A percentile compares a stretch with the other conserved stretches of the same genome.
Conservation (phyloP, 2,888 invertebrate species). For the Biston betularia region DNA sequence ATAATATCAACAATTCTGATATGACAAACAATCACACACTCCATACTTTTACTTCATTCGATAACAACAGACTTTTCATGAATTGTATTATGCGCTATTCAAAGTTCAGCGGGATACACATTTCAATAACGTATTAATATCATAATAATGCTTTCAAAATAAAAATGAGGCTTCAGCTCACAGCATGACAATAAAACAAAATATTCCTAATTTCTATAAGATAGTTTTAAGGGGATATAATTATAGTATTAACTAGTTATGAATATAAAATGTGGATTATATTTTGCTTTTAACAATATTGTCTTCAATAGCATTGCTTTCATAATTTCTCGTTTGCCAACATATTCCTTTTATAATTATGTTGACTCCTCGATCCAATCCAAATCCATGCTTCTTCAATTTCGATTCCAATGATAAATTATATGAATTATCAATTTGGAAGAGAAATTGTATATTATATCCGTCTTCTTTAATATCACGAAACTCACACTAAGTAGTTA, state of each 20-base stretch:
- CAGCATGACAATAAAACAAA: conserved; percentile 58
- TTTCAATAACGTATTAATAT: background rate
- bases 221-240: conserved; percentile 56
- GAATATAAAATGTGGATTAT: conserved; percentile 79
- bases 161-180: conserved; percentile 43
- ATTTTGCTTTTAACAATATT: conserved; percentile 83
- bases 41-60: conserved; percentile 38
- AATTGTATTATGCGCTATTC: background rate
- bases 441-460: conserved; percentile 21
- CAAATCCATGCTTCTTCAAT: conserved; percentile 33
- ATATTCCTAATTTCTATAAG: conserved; percentile 65
- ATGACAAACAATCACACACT: conserved; percentile 63
- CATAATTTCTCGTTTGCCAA: conserved; percentile 56
- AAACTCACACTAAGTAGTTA: conserved; percentile 26
- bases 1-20: conserved; percentile 59
- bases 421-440: conserved; percentile 14
- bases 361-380: conserved; percentile 34
- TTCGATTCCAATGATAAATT: conserved; percentile 36
- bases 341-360: conserved; percentile 48
- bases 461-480: conserved; percentile 20
- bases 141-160: background rate
- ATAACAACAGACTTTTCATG: conserved; percentile 4
- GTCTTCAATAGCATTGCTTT: conserved; percentile 82
- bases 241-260: conserved; percentile 49
- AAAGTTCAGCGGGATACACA: background rate